Percentiles rank a stretch among this genome's conserved stretches.
phyloP scores from a whole-genome alignment of 2,888 invertebrate genomes.

The Melieria omissa region DNA sequence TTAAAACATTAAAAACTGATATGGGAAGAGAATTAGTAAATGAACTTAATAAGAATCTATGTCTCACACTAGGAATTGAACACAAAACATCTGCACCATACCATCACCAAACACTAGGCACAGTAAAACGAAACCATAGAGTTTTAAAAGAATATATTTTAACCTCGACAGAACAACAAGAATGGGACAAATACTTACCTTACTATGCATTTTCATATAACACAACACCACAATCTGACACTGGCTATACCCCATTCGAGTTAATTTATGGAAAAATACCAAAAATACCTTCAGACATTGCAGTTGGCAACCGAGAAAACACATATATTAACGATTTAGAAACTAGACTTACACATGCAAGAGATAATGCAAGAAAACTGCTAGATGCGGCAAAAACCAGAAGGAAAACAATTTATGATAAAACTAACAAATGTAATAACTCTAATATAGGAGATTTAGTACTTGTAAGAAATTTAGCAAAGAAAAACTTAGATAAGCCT shows the following conservation, averaged over 20 bases:
- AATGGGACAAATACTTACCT: slow-evolving; percentile 19
- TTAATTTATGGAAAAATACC: slow-evolving; percentile 12
- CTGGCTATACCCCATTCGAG: slow-evolving; percentile 11
- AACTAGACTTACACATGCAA: too few species aligned
- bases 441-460: too few species aligned
- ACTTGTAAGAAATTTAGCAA: too few species aligned
- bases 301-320: too few species aligned
- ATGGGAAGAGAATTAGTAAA: slow-evolving; percentile 27
- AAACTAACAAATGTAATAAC: too few species aligned
- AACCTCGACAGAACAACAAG: slow-evolving; percentile 14
- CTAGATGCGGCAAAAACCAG: too few species aligned
- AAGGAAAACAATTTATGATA: too few species aligned
- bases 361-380: too few species aligned
- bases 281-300: background rate
- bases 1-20: slow-evolving; percentile 16
- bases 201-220: slow-evolving; percentile 21
- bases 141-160: slow-evolving; percentile 29
- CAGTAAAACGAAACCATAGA: slow-evolving; percentile 22
- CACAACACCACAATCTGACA: slow-evolving; percentile 22
- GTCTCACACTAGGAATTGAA: slow-evolving; percentile 15
- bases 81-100: slow-evolving; percentile 23
- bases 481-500: too few species aligned
- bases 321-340: too few species aligned
- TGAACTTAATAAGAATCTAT: slow-evolving; percentile 25
- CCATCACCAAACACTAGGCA: slow-evolving; percentile 26